phyloP scores from a whole-genome alignment of 2,797 vertebrate genomes.

The Neoniphon sammara region DNA sequence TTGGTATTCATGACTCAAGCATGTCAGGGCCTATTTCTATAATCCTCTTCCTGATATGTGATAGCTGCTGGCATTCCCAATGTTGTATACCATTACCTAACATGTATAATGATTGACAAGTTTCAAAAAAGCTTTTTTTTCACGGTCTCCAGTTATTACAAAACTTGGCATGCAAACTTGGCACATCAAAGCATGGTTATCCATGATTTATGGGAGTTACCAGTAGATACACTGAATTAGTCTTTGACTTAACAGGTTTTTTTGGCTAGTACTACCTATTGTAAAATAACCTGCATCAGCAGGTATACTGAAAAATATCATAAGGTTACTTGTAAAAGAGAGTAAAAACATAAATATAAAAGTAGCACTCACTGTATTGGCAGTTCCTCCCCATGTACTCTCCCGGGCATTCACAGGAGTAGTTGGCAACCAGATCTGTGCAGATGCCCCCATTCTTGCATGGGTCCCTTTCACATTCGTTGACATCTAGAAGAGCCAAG shows the following conservation, averaged over 20 bases:
- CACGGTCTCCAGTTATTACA: too few relatives aligned
- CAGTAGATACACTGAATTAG: neutral
- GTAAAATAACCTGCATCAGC: conserved; percentile 23
- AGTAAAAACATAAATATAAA: conserved; percentile 43
- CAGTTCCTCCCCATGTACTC: conserved; percentile 99
- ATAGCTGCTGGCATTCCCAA: too few relatives aligned
- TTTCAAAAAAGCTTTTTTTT: too few relatives aligned
- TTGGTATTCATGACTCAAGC: too few relatives aligned
- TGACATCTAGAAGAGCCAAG: conserved; percentile 87
- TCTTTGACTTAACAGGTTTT: conserved; percentile 22
- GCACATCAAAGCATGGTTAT: conserved; percentile 3
- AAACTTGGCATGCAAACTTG: neutral
- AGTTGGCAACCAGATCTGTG: conserved; percentile 96
- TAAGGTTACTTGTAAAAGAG: conserved; percentile 13
- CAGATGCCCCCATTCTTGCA: conserved; percentile 98
- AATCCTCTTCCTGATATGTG: too few relatives aligned
- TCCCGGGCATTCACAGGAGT: conserved; percentile 97
- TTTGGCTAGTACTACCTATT: neutral
- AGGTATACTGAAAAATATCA: conserved; percentile 29
- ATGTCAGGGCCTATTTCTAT: too few relatives aligned
- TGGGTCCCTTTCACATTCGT: conserved; percentile 95
- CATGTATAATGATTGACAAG: neutral
- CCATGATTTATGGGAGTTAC: conserved; percentile 14
- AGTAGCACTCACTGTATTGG: conserved; percentile 92
- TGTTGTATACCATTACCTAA: too few relatives aligned